Percentiles rank a stretch among this genome's conserved stretches.
Conservation (phyloP, 1,140 invertebrate genomes). For the Venustaconcha ellipsiformis region DNA sequence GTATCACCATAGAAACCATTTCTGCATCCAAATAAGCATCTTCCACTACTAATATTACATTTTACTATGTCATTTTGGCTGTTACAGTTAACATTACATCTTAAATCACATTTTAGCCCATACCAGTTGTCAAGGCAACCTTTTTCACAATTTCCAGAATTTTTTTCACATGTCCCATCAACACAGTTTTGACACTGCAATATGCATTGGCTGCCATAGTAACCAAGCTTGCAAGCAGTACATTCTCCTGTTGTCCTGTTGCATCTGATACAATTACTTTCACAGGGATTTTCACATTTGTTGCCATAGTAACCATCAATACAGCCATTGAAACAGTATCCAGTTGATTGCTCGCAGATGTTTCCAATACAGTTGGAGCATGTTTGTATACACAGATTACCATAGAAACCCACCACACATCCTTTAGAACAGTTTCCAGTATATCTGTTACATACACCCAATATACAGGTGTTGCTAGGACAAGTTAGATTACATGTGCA, state of each 20-base stretch:
- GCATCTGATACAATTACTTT: constrained; percentile 3
- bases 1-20: constrained; percentile 20
- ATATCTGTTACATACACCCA: not conserved
- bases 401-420: not conserved
- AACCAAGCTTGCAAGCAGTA: not conserved
- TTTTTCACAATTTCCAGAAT: constrained; percentile 6
- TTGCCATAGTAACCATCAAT: not conserved
- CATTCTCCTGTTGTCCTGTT: constrained; percentile 11
- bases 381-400: not conserved
- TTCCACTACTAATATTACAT: constrained; percentile 12
- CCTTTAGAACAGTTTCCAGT: not conserved
- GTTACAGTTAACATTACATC: constrained; percentile 13
- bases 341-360: not conserved
- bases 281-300: not conserved
- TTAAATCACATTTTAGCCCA: constrained; percentile 11
- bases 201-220: constrained; percentile 16
- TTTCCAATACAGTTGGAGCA: not conserved
- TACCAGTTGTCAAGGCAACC: constrained; percentile 11
- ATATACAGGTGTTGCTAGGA: not conserved
- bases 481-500: no score
- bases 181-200: constrained; percentile 13
- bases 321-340: not conserved
- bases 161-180: constrained; percentile 13
- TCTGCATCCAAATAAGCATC: constrained; percentile 16
- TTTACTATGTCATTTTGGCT: constrained; percentile 9